These are phyloP conservation scores for Neodiprion pinetum DNA, from an alignment of 1,140 invertebrate species.

Conservation along the genomic window DNA sequence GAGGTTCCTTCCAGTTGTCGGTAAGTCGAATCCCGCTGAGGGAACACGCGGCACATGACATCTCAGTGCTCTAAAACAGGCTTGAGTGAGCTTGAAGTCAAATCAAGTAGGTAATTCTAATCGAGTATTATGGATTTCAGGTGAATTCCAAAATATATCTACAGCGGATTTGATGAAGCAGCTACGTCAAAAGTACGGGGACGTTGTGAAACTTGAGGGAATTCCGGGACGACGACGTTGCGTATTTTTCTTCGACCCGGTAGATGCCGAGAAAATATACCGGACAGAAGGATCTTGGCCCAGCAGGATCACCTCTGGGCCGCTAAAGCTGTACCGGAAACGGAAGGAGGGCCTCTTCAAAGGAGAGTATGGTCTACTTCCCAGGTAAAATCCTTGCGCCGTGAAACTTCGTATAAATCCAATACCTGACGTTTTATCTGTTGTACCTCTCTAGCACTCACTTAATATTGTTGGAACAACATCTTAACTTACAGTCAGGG, in stretches of 20 bases:
- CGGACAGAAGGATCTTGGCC: constrained; percentile 51
- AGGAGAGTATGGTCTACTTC: constrained; percentile 38
- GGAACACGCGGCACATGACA: not conserved
- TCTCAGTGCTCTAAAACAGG: too few species aligned
- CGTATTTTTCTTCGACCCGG: constrained; percentile 44
- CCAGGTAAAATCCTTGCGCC: constrained; percentile 34
- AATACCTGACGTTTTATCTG: not conserved
- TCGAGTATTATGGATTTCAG: constrained; percentile 28
- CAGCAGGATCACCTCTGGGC: constrained; percentile 41
- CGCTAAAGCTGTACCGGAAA: constrained; percentile 46
- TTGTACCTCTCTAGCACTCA: constrained; percentile 1
- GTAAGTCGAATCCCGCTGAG: constrained; percentile 48
- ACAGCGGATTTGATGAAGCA: constrained; percentile 28
- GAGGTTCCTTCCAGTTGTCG: constrained; percentile 64
- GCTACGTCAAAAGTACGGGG: constrained; percentile 38
- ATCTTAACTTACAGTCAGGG: constrained; percentile 55
- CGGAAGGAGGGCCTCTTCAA: constrained; percentile 39
- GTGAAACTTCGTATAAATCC: constrained; percentile 9
- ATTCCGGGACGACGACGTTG: constrained; percentile 33
- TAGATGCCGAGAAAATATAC: constrained; percentile 51
- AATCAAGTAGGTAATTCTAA: not conserved
- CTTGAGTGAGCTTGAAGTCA: too few species aligned
- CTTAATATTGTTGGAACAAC: not conserved
- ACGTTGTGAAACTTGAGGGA: constrained; percentile 44
- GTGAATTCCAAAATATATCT: constrained; percentile 36